Conservation (phyloP, 2,797 vertebrate genomes). For the Prunella strophiata region DNA sequence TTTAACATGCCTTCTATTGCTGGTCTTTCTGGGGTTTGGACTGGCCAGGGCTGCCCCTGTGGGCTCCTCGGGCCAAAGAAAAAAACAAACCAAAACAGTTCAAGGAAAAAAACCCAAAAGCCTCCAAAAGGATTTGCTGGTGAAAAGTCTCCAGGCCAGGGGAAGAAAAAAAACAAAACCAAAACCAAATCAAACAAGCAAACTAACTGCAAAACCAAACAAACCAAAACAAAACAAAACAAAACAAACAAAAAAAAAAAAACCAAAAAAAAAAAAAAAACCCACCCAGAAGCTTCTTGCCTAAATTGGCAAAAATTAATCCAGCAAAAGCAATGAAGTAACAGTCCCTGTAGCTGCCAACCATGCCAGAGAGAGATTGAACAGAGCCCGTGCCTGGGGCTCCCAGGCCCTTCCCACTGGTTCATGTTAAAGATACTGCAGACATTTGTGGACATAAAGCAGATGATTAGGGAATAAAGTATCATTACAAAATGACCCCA, state of each 20-base stretch:
- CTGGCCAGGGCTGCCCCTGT: fast-evolving
- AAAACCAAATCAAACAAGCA: neutral
- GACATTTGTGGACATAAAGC: neutral
- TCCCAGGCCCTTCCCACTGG: neutral
- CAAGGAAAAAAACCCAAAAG: neutral
- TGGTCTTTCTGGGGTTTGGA: neutral
- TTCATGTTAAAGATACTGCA: neutral
- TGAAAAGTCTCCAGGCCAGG: neutral
- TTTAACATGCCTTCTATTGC: neutral
- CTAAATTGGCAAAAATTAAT: neutral
- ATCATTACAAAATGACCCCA: neutral
- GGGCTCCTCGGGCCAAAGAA: fast-evolving
- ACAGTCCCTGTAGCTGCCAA: too few relatives aligned
- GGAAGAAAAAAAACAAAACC: neutral
- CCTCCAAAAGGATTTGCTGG: neutral
- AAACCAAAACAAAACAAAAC: neutral
- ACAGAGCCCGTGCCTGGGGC: neutral
- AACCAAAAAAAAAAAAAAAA: too few relatives aligned
- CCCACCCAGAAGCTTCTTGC: neutral
- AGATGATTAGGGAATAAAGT: neutral
- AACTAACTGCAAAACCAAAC: neutral
- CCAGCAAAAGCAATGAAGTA: neutral
- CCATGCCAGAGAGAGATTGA: neutral
- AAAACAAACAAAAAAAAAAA: neutral
- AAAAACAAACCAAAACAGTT: neutral